Percentiles rank a stretch among this genome's conserved stretches.
Evolutionary conservation across 2,888 invertebrate genomes (phyloP).

Genomic region (Yponomeuta plumbellus): DNA sequence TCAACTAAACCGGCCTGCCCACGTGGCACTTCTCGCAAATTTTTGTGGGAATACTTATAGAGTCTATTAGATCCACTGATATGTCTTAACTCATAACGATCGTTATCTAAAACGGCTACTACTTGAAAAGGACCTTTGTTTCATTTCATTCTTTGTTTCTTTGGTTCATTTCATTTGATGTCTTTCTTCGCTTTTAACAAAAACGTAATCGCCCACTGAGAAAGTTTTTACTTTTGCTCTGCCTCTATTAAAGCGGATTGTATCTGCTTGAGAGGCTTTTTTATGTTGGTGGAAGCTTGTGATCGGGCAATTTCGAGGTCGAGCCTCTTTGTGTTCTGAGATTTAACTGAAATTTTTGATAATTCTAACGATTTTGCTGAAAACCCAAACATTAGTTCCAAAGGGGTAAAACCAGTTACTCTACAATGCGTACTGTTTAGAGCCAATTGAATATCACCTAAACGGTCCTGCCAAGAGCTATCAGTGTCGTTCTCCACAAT

Average conservation of each 20-base stretch:
- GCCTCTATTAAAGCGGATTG: background rate
- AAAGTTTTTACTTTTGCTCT: background rate
- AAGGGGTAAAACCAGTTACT: background rate
- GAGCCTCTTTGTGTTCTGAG: background rate
- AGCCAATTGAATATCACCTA: constrained; percentile 6
- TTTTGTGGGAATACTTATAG: background rate
- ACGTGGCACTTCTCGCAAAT: background rate
- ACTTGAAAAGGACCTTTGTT: constrained; percentile 1
- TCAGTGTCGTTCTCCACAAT: background rate
- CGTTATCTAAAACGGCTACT: background rate
- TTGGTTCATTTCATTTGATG: constrained; percentile 7
- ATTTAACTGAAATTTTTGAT: background rate
- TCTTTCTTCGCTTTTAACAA: constrained; percentile 3
- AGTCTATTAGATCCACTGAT: background rate
- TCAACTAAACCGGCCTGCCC: background rate
- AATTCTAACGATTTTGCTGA: background rate
- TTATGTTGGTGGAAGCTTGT: background rate
- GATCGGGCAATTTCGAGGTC: background rate
- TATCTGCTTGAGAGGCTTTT: background rate
- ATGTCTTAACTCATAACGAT: constrained; percentile 1
- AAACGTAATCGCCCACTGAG: background rate
- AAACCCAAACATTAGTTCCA: background rate
- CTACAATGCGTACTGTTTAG: constrained; percentile 2
- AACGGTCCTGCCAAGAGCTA: background rate
- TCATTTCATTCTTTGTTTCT: no score